Conservation (phyloP, 2,113 vertebrate genomes). For the Pseudorasbora parva region DNA sequence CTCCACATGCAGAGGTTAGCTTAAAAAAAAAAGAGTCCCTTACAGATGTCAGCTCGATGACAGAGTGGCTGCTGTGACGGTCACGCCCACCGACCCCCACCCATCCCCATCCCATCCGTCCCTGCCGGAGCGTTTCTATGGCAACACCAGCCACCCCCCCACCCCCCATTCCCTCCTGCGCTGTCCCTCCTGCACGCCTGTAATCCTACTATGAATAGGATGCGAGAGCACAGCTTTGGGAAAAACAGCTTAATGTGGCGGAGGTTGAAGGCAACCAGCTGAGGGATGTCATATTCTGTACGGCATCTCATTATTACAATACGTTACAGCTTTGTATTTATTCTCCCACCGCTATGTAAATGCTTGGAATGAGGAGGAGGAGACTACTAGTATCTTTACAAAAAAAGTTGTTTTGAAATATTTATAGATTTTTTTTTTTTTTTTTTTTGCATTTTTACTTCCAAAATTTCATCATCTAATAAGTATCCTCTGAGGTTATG, state of each 20-base stretch:
- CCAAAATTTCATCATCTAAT: constrained; percentile 33
- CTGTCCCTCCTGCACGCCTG: constrained; percentile 23
- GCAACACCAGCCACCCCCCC: constrained; percentile 69
- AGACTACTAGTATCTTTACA: constrained; percentile 16
- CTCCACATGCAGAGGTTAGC: constrained; percentile 38
- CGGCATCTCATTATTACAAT: constrained; percentile 18
- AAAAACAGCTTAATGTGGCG: constrained; percentile 66
- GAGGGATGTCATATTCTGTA: constrained; percentile 51
- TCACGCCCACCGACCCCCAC: constrained; percentile 29
- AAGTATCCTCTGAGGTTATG: constrained; percentile 28
- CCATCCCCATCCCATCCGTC: constrained; percentile 36
- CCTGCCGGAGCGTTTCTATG: constrained; percentile 72
- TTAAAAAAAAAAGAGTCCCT: constrained; percentile 25
- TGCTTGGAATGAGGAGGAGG: neutral
- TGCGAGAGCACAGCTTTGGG: constrained; percentile 65
- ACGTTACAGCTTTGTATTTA: constrained; percentile 20
- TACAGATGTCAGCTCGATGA: neutral
- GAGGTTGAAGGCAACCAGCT: constrained; percentile 65
- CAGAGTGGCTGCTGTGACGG: neutral
- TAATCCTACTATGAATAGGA: constrained; percentile 79
- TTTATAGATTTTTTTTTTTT: neutral
- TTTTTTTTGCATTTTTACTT: neutral
- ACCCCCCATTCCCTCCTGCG: constrained; percentile 29
- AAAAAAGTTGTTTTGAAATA: neutral
- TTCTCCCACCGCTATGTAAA: constrained; percentile 22